Conservation (phyloP, 2,888 invertebrate genomes). For the Rhaphigaster nebulosa region DNA sequence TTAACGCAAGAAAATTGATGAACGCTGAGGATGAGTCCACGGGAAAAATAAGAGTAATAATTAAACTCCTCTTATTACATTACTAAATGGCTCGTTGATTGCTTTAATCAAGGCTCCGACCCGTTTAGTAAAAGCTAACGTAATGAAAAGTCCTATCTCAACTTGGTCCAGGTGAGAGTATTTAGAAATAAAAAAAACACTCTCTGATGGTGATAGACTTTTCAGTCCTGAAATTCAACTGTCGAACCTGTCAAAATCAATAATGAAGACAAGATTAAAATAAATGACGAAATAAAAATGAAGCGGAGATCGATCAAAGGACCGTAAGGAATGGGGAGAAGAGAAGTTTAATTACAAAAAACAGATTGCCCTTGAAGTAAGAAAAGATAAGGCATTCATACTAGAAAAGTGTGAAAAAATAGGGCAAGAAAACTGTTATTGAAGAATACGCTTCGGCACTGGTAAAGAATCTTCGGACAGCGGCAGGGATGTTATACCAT, state of each 20-base stretch:
- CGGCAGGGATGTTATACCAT: too few species aligned
- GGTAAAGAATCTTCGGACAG: too few species aligned
- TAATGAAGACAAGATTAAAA: neutral
- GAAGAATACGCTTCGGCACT: neutral
- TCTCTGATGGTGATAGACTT: neutral
- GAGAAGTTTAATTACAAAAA: constrained; percentile 6
- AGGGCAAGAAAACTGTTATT: neutral
- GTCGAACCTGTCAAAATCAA: neutral
- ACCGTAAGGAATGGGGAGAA: neutral
- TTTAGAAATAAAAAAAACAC: neutral
- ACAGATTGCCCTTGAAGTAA: neutral
- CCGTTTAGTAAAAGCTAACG: neutral
- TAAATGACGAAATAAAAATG: neutral
- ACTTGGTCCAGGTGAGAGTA: neutral
- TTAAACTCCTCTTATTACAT: constrained; percentile 1
- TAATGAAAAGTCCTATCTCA: neutral
- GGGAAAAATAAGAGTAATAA: neutral
- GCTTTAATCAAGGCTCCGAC: constrained; percentile 1
- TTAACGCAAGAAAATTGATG: neutral
- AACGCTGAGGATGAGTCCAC: neutral
- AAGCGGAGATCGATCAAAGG: neutral
- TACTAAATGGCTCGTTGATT: neutral
- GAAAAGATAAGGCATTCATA: neutral
- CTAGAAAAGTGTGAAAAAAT: neutral
- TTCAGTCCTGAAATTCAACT: neutral